These are phyloP conservation scores for Thera obeliscata DNA, from an alignment of 2,888 invertebrate species.

Conservation along the genomic window DNA sequence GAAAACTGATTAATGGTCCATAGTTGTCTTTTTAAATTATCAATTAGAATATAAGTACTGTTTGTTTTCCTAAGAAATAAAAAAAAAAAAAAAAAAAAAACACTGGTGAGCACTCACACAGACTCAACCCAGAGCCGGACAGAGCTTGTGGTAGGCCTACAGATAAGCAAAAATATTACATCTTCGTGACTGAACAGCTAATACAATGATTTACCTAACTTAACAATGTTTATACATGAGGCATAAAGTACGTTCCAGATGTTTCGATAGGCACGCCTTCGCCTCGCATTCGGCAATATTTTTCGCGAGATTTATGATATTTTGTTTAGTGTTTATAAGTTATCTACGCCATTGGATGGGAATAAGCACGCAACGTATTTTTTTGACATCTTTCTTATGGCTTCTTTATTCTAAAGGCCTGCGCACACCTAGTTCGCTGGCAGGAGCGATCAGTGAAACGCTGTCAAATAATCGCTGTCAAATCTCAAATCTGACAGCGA, in stretches of 20 bases:
- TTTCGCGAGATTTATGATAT: conserved; percentile 20
- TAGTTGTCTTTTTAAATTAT: too few species aligned
- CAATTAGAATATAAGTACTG: too few species aligned
- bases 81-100: too few species aligned
- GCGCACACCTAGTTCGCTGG: too few species aligned
- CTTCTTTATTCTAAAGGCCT: neutral
- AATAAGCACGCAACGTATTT: too few species aligned
- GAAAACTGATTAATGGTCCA: too few species aligned
- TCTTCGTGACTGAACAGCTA: conserved; percentile 16
- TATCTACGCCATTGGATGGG: neutral
- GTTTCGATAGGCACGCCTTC: conserved; percentile 19
- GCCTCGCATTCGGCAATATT: conserved; percentile 22
- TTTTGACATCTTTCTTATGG: neutral
- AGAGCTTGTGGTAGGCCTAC: neutral
- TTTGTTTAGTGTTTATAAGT: conserved; percentile 15
- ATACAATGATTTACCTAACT: conserved; percentile 15
- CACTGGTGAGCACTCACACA: too few species aligned
- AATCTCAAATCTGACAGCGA: too few species aligned
- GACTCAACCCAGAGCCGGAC: too few species aligned
- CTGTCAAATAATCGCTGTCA: too few species aligned
- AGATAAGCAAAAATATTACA: conserved; percentile 7
- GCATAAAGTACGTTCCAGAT: conserved; percentile 13
- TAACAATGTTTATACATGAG: conserved; percentile 16
- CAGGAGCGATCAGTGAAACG: too few species aligned
- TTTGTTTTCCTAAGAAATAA: too few species aligned